Evolutionary conservation across 2,888 invertebrate genomes (phyloP), one percentile per base, ranked within the genome.

Genomic region (Mesorhabditis spiculigera): DNA sequence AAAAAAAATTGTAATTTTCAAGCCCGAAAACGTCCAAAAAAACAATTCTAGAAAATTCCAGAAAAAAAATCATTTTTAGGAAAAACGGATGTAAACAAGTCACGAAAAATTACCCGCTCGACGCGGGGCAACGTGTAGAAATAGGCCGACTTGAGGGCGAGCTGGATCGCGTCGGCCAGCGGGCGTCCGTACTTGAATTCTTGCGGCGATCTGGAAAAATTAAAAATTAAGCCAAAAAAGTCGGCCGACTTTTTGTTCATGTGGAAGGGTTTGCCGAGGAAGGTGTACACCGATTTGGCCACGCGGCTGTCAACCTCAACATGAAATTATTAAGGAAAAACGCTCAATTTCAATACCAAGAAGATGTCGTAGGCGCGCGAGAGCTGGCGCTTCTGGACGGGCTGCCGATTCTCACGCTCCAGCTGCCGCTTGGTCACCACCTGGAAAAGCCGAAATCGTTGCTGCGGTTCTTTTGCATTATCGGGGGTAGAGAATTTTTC

Each of bases 391-490:
- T 91, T 92, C 70, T 92, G 88, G 87, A 93, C 93, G 88, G 88
- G 92, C 58, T 91, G 91, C 73, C 91, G 90, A 87, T 91, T 92
- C 86, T 94, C 94, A 2, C 91, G 91, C 85, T 91, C 90, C 3
- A 95, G 86, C 83, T 92, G 91, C 81, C 92, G 91, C 79, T 93
- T 89, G 0, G 94, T 93, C 77, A 94, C 89, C 43, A 94, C 88
- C 83, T 91, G 90, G 45, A 73, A 28, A 28, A 28, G 28, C 28
- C 1, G 28, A 3, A 28, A 28, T 28, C 28, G 28, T 28, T 28
- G 28, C 28, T 28, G 3, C 28, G 28, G 28, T 28, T 28, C 28
- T 28, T 1, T 28, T 28, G 28, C 28, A 28, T 28, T 28, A 28
- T 28, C 28, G 28, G 28, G 28, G 28, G 28, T 28, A 28, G 28